Base-by-base conservation (phyloP, 2,888 invertebrate species). In the Tryphoninae sp. region DNA sequence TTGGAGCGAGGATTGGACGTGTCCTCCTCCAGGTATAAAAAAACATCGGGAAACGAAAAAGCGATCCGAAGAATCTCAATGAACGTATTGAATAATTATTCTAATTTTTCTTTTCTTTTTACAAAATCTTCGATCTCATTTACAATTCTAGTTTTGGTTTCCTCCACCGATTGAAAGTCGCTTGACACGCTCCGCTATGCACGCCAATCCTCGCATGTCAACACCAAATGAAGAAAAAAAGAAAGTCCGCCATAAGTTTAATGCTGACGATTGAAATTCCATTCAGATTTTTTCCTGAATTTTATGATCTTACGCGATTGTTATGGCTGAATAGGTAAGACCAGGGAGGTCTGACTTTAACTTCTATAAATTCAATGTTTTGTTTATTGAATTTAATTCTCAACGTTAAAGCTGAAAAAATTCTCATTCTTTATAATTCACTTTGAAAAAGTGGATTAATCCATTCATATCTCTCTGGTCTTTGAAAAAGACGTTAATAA, bases 1-100 rank as follows among this genome's bases (percentile, higher is more conserved):
- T 93, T 96, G 94, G 96, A 96, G 93, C 94, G 95, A 89, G 96
- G 96, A 89, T 94, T 96, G 93, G 96, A 96, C 93, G 86, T 87
- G 86, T 92, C 92, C 88, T 91, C 93, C 88, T 90, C 90, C 87
- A 89, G 91, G 90, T 92, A 92, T 80, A 77, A 53, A 26, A 45
- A 61, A n/a, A 72, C 51, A 11, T 45, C 23, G 59, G 40, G 26
- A 45, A 26, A 45, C 68, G 23, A 22, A 23, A 59, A 23, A 53
- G 42, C 51, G 26, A 49, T 19, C 33, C 19, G 11, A 65, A 74
- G n/a, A 53, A 76, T 59, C 67, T 55, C 45, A 49, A 7, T 61
- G 19, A 22, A 49, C 40, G 65, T 65, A 33, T 33, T 33, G 6
- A 33, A 33, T 33, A 33, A 33, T 33, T 33, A 33, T 33, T 33